Base-by-base conservation (phyloP, 1,140 invertebrate genomes). In the Scaptomyza pallida region DNA sequence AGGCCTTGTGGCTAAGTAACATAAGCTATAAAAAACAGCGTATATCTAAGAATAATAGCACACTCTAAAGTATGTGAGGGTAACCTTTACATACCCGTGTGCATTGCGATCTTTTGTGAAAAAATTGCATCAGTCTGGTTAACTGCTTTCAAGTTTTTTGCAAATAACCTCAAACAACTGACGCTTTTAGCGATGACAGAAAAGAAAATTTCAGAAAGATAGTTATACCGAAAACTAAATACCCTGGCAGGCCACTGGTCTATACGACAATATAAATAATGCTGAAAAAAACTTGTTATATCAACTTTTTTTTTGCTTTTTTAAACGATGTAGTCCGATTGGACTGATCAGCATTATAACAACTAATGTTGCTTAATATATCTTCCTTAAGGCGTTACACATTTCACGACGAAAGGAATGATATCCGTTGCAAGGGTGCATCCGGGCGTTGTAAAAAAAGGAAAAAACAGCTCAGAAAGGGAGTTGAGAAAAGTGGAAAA, bases 61-160 rank as follows among this genome's bases (percentile, higher is more conserved):
- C 26, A 30, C 9, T 9, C 5, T 9, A 30, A 2, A 30, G 9
- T 4, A 5, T 9, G 2, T 30, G 26, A 8, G 9, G 6, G 9
- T 30, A 30, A 52, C 50, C 30, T 26, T 10, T 19, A 15, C 12
- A 23, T 56, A 12, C 37, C 40, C 40, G 40, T 35, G 26, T 40
- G 26, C 26, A 30, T 9, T 40, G 26, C 26, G 9, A 5, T 30
- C 26, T 48, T 56, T 41, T 26, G 65, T 54, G 65, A 59, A 70
- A 75, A 70, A 37, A 0, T 60, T 57, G 41, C 69, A 62, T 56
- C 50, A 65, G 65, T 61, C 52, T 76, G 52, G 62, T 78, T 77
- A 81, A 81, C 73, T 77, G 47, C 43, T 67, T 71, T 81, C 47
- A 70, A 78, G 64, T 78, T 82, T 73, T 73, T 77, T 65, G 77